Conservation (phyloP, 35 echinoderm and acorn worm genomes). For the Apostichopus californicus region DNA sequence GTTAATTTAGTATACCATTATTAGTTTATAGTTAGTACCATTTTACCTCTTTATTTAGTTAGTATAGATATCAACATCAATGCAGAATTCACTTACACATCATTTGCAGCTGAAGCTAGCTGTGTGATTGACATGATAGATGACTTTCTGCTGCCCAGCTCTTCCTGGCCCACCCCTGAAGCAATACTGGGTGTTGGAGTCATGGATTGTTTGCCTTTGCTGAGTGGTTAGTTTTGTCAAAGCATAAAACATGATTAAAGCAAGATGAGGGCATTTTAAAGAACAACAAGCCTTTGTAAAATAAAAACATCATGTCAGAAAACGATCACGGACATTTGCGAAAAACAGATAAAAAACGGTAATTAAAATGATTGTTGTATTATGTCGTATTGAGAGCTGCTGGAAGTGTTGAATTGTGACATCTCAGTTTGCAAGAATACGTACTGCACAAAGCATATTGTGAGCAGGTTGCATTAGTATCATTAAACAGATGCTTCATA, state of each 20-base stretch:
- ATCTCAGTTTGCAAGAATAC: too few relatives aligned
- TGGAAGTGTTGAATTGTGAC: too few relatives aligned
- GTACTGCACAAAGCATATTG: too few relatives aligned
- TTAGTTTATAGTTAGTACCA: too few relatives aligned
- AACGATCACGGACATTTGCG: too few relatives aligned
- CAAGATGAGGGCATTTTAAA: conserved; percentile 22
- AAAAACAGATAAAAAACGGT: too few relatives aligned
- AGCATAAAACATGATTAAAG: conserved; percentile 25
- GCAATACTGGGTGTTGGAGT: conserved; percentile 35
- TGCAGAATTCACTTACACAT: conserved; percentile 74
- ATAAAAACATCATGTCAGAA: neutral
- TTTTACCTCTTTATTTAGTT: too few relatives aligned
- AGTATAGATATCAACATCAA: neutral
- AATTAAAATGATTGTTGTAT: too few relatives aligned
- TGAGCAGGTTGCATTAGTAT: too few relatives aligned
- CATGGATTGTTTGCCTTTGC: conserved; percentile 21
- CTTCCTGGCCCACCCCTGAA: conserved; percentile 46
- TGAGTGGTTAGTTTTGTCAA: neutral
- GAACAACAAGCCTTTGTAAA: neutral
- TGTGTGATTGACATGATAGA: conserved; percentile 65
- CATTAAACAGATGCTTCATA: too few relatives aligned
- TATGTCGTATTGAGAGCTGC: too few relatives aligned
- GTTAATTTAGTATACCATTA: too few relatives aligned
- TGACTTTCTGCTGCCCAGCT: conserved; percentile 25
- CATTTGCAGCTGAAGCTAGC: conserved; percentile 60